These are phyloP conservation scores for Polyodon spathula DNA, from an alignment of 2,113 vertebrate genomes.

Conservation along the genomic window DNA sequence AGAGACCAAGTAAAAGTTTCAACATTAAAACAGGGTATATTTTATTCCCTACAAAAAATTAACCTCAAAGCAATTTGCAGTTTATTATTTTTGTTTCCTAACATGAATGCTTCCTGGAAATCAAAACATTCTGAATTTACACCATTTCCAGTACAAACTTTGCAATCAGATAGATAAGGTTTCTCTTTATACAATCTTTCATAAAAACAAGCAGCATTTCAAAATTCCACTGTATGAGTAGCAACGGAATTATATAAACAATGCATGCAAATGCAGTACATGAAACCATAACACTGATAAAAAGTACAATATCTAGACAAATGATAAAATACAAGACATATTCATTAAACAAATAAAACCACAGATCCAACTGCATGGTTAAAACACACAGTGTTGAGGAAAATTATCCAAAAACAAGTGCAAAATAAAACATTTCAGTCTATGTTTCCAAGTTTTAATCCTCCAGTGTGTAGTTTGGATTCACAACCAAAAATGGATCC, in stretches of 20 bases:
- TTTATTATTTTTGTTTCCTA: too few species aligned
- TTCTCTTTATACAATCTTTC: background rate
- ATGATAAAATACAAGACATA: background rate
- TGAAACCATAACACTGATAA: too few species aligned
- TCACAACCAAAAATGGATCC: conserved; percentile 84
- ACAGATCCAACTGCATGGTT: conserved; percentile 11
- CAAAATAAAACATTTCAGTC: background rate
- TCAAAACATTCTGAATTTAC: conserved; percentile 46
- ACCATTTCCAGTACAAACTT: conserved; percentile 15
- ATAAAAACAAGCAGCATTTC: background rate
- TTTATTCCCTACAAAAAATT: background rate
- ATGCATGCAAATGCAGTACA: too few species aligned
- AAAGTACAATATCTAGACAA: background rate
- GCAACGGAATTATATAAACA: too few species aligned
- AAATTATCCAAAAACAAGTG: background rate
- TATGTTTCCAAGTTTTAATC: conserved; percentile 48
- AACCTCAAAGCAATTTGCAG: too few species aligned
- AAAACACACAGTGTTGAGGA: background rate
- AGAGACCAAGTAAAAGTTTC: background rate
- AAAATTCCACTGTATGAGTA: background rate
- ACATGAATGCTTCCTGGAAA: conserved; percentile 13
- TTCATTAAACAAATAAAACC: conserved; percentile 3
- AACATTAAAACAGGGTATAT: background rate
- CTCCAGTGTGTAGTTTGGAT: conserved; percentile 90
- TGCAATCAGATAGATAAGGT: background rate